Percentiles rank a stretch among this genome's conserved stretches.
Conservation (phyloP, 2,888 invertebrate genomes). For the Tyria jacobaeae region DNA sequence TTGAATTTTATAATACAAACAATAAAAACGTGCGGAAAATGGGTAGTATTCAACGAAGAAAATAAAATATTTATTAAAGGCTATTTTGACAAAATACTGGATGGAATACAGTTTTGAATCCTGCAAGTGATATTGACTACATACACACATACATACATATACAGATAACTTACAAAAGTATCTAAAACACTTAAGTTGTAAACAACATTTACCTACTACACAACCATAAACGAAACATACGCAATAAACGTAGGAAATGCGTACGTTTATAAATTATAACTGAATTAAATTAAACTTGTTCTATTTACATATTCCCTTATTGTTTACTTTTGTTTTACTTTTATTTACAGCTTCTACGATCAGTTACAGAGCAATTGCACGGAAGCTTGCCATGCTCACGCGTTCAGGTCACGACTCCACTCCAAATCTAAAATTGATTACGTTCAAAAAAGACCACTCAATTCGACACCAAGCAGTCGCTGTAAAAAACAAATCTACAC, state of each 20-base stretch:
- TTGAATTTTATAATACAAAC: neutral
- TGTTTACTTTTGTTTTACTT: constrained; percentile 18
- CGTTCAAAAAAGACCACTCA: constrained; percentile 67
- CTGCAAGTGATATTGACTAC: too few species aligned
- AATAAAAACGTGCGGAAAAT: neutral
- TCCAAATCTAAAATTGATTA: constrained; percentile 82
- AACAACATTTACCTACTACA: too few species aligned
- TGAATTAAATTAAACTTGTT: constrained; percentile 1
- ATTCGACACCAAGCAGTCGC: constrained; percentile 55
- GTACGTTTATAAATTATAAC: too few species aligned
- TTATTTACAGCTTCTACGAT: constrained; percentile 32
- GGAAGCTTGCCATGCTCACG: constrained; percentile 72
- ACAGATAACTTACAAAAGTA: too few species aligned
- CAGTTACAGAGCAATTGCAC: constrained; percentile 56
- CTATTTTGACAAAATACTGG: neutral
- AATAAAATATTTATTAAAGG: neutral
- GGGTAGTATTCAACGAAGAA: neutral
- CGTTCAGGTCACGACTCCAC: constrained; percentile 76
- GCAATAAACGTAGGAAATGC: too few species aligned
- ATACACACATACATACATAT: too few species aligned
- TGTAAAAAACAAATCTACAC: constrained; percentile 67
- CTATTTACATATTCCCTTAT: constrained; percentile 8
- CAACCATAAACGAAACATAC: too few species aligned
- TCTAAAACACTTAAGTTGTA: too few species aligned
- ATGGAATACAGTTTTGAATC: neutral